Percentiles rank a stretch among this genome's conserved stretches.
Conservation (phyloP, 2,113 vertebrate genomes). For the Lepus timidus region DNA sequence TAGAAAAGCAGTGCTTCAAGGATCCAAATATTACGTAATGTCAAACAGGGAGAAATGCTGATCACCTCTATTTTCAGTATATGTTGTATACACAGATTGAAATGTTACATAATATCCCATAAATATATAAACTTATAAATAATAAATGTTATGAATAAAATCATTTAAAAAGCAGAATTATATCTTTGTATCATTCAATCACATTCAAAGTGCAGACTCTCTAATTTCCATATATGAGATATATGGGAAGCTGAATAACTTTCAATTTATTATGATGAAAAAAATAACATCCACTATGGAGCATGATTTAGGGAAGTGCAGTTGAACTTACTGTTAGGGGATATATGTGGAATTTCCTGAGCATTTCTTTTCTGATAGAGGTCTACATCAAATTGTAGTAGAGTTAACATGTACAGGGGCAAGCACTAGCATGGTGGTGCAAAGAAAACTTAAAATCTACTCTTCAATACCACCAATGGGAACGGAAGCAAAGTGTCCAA, state of each 20-base stretch:
- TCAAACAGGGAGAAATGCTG: too few species aligned
- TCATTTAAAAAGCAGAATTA: too few species aligned
- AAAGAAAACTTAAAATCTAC: background rate
- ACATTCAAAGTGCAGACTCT: background rate
- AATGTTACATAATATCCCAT: too few species aligned
- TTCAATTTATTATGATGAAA: background rate
- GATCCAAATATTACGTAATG: too few species aligned
- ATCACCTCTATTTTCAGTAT: too few species aligned
- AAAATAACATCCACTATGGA: background rate
- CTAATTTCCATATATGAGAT: background rate
- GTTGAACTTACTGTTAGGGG: background rate
- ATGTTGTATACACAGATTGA: too few species aligned
- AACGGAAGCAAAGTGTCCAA: background rate
- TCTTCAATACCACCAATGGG: background rate
- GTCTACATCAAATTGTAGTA: constrained; percentile 2
- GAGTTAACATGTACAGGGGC: background rate
- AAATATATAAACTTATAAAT: too few species aligned
- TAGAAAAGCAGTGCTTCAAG: too few species aligned
- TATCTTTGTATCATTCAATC: background rate
- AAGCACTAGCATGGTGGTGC: background rate
- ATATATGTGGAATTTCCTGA: background rate
- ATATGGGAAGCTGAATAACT: background rate
- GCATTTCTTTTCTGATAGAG: background rate
- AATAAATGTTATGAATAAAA: too few species aligned
- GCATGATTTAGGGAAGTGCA: background rate